A percentile compares a stretch with the other conserved stretches of the same genome.
Conservation (phyloP, 2,113 vertebrate species). For the Dromiciops gliroides region DNA sequence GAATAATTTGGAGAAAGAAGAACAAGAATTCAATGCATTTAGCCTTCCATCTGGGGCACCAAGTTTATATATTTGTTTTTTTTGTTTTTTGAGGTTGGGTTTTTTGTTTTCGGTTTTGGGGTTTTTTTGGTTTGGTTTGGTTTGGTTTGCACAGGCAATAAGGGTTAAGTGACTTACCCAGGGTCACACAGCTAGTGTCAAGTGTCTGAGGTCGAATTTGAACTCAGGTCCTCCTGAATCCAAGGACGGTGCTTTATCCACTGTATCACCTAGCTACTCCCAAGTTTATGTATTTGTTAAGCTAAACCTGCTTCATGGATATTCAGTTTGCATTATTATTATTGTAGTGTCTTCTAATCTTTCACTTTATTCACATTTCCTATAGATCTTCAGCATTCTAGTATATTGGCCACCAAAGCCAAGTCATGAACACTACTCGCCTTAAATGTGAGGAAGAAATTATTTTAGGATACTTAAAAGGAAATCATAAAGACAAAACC, state of each 20-base stretch:
- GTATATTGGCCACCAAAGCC: constrained; percentile 21
- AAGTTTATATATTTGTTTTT: too few species aligned
- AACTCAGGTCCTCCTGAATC: too few species aligned
- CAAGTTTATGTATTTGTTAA: not conserved
- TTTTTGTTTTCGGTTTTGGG: too few species aligned
- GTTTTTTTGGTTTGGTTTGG: too few species aligned
- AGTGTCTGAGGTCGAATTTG: too few species aligned
- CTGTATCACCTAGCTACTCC: too few species aligned
- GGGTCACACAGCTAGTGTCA: too few species aligned
- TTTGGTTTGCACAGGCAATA: too few species aligned
- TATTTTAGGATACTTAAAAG: constrained; percentile 22
- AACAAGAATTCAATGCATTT: not conserved
- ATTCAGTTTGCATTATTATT: not conserved
- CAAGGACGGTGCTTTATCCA: too few species aligned
- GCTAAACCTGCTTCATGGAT: not conserved
- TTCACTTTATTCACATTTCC: not conserved
- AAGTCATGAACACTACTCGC: not conserved
- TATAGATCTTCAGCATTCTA: constrained; percentile 24
- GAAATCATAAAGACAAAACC: constrained; percentile 5
- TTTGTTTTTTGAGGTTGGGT: too few species aligned
- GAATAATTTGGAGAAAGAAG: not conserved
- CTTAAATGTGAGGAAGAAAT: constrained; percentile 10
- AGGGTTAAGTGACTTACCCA: too few species aligned
- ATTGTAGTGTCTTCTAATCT: not conserved
- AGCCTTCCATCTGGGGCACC: not conserved